Conservation (phyloP, 2,888 invertebrate genomes). For the Buathra laborator region DNA sequence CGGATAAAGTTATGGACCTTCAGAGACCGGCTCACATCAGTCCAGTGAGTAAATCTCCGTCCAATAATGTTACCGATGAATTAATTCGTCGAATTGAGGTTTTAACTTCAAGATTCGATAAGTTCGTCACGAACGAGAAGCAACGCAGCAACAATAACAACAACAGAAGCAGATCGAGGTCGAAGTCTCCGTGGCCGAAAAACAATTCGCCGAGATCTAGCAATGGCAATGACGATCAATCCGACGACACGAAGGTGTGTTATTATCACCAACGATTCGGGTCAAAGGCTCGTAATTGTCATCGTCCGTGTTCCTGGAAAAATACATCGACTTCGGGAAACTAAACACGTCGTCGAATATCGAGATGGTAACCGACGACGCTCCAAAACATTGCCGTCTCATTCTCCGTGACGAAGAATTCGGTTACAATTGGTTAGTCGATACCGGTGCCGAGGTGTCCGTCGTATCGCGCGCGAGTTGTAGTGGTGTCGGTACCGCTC, state of each 20-base stretch:
- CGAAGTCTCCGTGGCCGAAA: not conserved
- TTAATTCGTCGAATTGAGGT: no score
- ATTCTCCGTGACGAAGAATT: slow-evolving; percentile 26
- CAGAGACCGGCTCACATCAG: slow-evolving; percentile 30
- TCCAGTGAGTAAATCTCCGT: not conserved
- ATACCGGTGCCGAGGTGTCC: slow-evolving; percentile 48
- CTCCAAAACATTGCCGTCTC: slow-evolving; percentile 19
- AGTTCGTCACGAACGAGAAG: no score
- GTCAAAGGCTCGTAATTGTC: slow-evolving; percentile 19
- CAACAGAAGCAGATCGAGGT: not conserved
- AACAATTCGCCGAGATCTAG: not conserved
- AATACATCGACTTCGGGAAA: slow-evolving; percentile 4
- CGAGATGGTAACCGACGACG: slow-evolving; percentile 42
- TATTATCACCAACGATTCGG: slow-evolving; percentile 34
- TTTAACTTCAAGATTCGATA: no score
- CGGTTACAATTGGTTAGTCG: slow-evolving; percentile 32
- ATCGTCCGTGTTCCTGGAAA: slow-evolving; percentile 25
- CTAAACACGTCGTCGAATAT: slow-evolving; percentile 29
- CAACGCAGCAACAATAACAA: no score
- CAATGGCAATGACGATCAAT: not conserved
- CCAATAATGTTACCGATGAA: no score
- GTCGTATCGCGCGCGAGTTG: not conserved
- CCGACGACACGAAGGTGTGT: slow-evolving; percentile 3
- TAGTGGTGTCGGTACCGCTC: not conserved
- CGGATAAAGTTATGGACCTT: slow-evolving; percentile 43